Evolutionary conservation across 2,113 vertebrate genomes (phyloP).

Genomic region (Serilophus lunatus): DNA sequence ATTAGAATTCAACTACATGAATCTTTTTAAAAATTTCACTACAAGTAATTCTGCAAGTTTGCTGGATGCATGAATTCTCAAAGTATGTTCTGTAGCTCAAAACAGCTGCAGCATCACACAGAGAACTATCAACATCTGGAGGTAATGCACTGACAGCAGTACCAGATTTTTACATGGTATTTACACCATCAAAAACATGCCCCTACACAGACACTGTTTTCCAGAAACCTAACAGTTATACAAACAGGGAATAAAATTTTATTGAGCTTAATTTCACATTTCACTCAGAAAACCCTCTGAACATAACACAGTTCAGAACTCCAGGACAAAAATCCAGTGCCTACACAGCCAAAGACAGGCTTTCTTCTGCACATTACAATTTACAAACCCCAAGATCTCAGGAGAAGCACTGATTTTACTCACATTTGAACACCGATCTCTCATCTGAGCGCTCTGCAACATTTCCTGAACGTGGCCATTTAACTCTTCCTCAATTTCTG

Average conservation of each 20-base stretch:
- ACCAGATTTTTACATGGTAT: neutral
- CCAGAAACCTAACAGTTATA: neutral
- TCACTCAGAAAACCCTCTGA: neutral
- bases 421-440: conserved; percentile 55
- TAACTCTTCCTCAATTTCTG: conserved; percentile 81
- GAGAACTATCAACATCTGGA: neutral
- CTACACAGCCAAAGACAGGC: neutral
- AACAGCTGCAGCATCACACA: neutral
- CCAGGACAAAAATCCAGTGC: neutral
- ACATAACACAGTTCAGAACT: neutral
- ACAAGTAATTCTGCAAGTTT: neutral
- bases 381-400: neutral
- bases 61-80: neutral
- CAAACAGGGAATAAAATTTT: neutral
- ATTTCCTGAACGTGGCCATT: conserved; percentile 68
- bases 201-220: neutral
- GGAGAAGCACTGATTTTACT: conserved; percentile 9
- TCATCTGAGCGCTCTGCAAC: conserved; percentile 57
- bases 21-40: neutral
- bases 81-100: neutral
- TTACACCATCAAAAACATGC: neutral
- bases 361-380: neutral
- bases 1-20: neutral
- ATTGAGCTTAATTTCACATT: neutral
- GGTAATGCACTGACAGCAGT: neutral